phyloP scores from a whole-genome alignment of 1,140 invertebrate species.

The Planococcus citri region DNA sequence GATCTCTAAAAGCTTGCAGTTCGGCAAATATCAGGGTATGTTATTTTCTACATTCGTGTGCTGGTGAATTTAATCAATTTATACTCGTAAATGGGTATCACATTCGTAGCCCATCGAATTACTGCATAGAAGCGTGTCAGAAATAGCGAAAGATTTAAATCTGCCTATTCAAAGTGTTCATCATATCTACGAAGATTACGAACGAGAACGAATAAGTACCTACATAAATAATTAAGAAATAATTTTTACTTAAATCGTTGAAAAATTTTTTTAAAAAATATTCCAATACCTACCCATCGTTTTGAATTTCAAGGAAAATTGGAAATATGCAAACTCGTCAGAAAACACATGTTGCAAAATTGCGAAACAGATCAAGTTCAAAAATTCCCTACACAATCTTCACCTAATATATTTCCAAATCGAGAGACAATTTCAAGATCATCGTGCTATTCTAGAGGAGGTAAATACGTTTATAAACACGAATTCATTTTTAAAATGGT shows the following conservation, averaged over 20 bases:
- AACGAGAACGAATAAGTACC: slow-evolving; percentile 24
- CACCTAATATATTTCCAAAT: not conserved
- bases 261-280: too few relatives aligned
- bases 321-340: slow-evolving; percentile 9
- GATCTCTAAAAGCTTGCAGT: slow-evolving; percentile 41
- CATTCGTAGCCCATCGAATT: slow-evolving; percentile 33
- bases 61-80: not conserved
- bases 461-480: not conserved
- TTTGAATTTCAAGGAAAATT: not conserved
- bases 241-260: too few relatives aligned
- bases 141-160: slow-evolving; percentile 28
- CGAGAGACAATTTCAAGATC: not conserved
- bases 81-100: slow-evolving; percentile 16
- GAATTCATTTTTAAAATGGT: not conserved
- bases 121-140: slow-evolving; percentile 30
- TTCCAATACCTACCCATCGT: not conserved
- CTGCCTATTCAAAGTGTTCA: not conserved
- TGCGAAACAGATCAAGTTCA: not conserved
- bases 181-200: slow-evolving; percentile 25
- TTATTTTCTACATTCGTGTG: not conserved
- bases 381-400: not conserved
- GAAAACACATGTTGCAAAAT: not conserved
- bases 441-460: not conserved
- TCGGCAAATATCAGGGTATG: slow-evolving; percentile 38
- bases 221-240: not conserved